phyloP scores from a whole-genome alignment of 2,113 vertebrate species.

The Burhinus bistriatus region DNA sequence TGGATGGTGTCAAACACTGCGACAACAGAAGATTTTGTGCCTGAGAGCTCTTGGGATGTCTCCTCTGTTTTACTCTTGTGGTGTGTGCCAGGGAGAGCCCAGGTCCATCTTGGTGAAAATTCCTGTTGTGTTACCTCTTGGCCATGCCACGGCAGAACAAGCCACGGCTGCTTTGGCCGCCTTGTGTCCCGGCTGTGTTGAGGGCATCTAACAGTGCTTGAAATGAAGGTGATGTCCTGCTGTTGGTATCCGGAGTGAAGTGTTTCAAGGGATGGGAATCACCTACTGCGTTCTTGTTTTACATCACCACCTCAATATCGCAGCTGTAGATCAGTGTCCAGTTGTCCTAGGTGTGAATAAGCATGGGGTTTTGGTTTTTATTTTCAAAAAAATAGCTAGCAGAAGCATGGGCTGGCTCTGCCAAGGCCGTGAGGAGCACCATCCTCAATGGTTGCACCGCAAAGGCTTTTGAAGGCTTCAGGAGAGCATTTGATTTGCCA shows the following conservation, averaged over 20 bases:
- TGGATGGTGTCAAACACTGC: neutral
- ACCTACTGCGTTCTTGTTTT: no score
- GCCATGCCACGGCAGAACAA: neutral
- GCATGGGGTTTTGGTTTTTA: neutral
- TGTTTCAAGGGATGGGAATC: neutral
- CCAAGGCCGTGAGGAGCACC: neutral
- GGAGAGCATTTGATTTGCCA: neutral
- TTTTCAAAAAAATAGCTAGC: neutral
- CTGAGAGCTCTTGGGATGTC: neutral
- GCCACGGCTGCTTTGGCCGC: neutral
- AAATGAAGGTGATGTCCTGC: neutral
- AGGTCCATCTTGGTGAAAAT: neutral
- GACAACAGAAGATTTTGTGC: neutral
- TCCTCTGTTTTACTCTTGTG: neutral
- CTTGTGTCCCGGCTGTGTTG: neutral
- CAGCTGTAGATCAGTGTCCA: neutral
- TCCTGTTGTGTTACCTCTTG: neutral
- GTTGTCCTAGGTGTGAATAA: neutral
- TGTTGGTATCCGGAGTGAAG: neutral
- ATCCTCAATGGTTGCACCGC: no score
- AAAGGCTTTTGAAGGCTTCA: neutral
- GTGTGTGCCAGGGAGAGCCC: neutral
- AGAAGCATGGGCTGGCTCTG: neutral
- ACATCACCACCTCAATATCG: fast-evolving
- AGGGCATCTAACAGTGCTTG: neutral